Conservation (phyloP, 2,797 vertebrate species). For the Nyctalus aviator region DNA sequence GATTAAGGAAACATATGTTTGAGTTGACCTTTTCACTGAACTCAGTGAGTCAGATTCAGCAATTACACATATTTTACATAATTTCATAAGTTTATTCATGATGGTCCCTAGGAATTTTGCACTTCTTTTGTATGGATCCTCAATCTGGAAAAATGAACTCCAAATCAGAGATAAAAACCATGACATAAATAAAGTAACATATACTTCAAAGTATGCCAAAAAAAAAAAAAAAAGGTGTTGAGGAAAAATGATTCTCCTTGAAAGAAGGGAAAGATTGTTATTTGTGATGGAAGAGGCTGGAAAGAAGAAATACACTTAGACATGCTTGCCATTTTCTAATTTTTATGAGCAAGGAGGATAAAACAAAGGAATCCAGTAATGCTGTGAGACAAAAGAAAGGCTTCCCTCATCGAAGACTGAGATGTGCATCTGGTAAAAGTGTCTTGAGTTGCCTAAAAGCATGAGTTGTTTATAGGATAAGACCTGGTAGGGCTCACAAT, state of each 20-base stretch:
- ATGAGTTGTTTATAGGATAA: background rate
- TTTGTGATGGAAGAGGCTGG: background rate
- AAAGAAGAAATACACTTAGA: background rate
- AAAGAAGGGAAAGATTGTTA: background rate
- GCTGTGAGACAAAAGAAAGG: background rate
- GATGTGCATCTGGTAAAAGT: background rate
- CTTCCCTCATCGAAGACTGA: background rate
- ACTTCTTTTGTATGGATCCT: background rate
- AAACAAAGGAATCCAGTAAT: background rate
- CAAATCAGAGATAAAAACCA: background rate
- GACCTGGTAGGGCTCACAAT: background rate
- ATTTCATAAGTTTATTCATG: background rate
- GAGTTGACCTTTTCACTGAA: slow-evolving; percentile 15
- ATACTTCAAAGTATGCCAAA: background rate
- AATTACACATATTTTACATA: background rate
- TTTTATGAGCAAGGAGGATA: background rate
- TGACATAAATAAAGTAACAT: background rate
- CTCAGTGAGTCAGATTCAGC: background rate
- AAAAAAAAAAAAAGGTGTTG: no score
- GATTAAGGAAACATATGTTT: slow-evolving; percentile 3
- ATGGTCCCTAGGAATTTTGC: slow-evolving; percentile 7
- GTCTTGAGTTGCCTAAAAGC: background rate
- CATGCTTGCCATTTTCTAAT: background rate
- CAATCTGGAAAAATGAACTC: slow-evolving; percentile 6
- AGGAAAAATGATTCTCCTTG: background rate